Evolutionary conservation across 1,140 invertebrate species (phyloP), one percentile per base, ranked within the genome.

Genomic region (Drosophila kanapiae): DNA sequence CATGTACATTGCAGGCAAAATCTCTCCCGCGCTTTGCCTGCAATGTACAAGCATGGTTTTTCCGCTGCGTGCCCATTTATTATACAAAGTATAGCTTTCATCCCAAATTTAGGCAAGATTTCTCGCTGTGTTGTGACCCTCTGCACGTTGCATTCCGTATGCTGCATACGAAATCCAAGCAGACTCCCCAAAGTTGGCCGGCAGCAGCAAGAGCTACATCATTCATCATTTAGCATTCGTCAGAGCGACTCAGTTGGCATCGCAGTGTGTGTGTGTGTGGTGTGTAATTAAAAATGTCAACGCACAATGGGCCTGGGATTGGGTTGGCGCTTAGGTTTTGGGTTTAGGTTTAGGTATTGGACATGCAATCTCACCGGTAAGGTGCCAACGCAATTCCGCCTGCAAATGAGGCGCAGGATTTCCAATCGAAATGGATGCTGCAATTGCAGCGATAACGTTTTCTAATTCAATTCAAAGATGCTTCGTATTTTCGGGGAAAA

Each of bases 201-300:
- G 35, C 23, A 42, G 38, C 45, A 60, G 53, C 31, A 37, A 5
- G 6, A 40, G 33, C 53, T 23, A 38, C 62, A 88, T 84, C 84
- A 88, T 83, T 77, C 82, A 88, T 88, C 84, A 88, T 87, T 87
- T 80, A 83, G 60, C 70, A 84, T 61, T 62, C 37, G 45, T 63
- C 57, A 23, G 33, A 37, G 48, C 35, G 38, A 75, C 65, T 56
- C 58, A 59, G 31, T 37, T 38, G 45, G 57, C 51, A 60, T 33
- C 51, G 31, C 48, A 70, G 53, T 33, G 79, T 70, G 48, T 29
- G 42, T 60, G 37, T 59, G 70, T 76, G 60, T 67, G 16, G 81
- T 68, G 60, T 80, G 80, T 90, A 90, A 87, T 87, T 87, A 87
- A 90, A 87, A 87, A 87, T 86, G 80, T 87, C 83, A 87, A 86